Evolutionary conservation across 2,797 vertebrate genomes (phyloP), one percentile per base, ranked within the genome.

Genomic region (Iguana delicatissima): DNA sequence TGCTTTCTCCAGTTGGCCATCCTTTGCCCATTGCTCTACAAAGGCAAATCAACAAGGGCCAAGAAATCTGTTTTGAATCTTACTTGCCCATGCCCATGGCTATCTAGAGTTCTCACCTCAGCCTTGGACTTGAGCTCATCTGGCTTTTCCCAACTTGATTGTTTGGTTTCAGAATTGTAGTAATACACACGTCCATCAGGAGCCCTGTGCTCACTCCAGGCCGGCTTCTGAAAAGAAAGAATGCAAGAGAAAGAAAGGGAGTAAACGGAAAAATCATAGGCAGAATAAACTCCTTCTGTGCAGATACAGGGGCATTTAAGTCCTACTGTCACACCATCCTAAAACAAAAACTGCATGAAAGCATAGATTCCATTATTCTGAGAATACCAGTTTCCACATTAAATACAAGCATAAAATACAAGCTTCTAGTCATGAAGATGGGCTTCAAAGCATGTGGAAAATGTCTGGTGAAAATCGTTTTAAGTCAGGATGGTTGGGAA

Each of bases 111-210:
- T 82, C 86, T 92, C 80, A 97, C 97, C 96, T 97, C 97, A 1
- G 96, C 95, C 92, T 97, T 97, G 84, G 97, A 97, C 93, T 97
- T 97, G 87, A 97, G 95, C 57, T 95, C 95, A 89, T 96, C 96
- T 93, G 97, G 97, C 92, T 97, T 97, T 95, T 97, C 97, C 97
- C 97, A 97, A 86, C 96, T 96, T 50, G 97, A 97, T 67, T 97
- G 97, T 92, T 97, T 97, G 91, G 96, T 96, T 8, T 97, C 96
- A 62, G 95, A 93, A 88, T 97, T 97, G 95, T 97, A 97, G 94
- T 96, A 97, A 94, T 97, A 97, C 88, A 96, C 84, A 10, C 97
- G 96, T 50, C 97, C 97, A 38, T 97, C 97, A 24, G 97, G 97
- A 85, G 97, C 95, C 92, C 96, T 96, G 82, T 97, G 97, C 74